Percentiles rank a stretch among this genome's conserved stretches.
Conservation (phyloP, 2,113 vertebrate genomes). For the Cyanoliseus patagonus region DNA sequence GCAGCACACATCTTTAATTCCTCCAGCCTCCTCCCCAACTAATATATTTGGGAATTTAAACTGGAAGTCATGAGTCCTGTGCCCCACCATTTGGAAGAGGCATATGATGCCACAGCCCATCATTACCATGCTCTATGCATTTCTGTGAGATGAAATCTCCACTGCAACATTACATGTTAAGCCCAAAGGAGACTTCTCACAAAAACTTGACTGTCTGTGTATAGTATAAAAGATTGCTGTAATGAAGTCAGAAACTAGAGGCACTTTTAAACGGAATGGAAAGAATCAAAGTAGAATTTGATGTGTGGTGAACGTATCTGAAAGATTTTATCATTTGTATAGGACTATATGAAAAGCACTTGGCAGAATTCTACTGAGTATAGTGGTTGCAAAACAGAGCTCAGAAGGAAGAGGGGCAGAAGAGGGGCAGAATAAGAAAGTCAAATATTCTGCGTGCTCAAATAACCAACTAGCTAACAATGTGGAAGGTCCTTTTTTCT, state of each 20-base stretch:
- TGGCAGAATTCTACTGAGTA: neutral
- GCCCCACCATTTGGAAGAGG: neutral
- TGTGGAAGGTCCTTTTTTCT: neutral
- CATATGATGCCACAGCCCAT: neutral
- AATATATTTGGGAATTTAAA: neutral
- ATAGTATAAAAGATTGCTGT: neutral
- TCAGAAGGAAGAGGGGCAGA: neutral
- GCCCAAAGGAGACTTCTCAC: neutral
- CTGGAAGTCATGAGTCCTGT: neutral
- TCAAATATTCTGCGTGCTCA: neutral
- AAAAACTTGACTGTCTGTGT: neutral
- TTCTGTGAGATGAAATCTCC: neutral
- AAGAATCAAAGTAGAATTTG: neutral
- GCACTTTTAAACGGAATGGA: neutral
- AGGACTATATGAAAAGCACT: neutral
- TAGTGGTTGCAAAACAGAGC: neutral
- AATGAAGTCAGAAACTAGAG: neutral
- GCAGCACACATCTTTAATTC: neutral
- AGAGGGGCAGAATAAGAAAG: neutral
- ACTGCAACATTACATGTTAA: neutral
- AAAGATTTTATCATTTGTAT: neutral
- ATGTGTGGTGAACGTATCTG: neutral
- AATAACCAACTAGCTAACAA: neutral
- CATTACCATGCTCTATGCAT: fast-evolving
- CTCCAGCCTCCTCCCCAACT: neutral